Percentiles rank a stretch among this genome's conserved stretches.
Conservation (phyloP, 1,140 invertebrate genomes). For the Drosophila mojavensis region DNA sequence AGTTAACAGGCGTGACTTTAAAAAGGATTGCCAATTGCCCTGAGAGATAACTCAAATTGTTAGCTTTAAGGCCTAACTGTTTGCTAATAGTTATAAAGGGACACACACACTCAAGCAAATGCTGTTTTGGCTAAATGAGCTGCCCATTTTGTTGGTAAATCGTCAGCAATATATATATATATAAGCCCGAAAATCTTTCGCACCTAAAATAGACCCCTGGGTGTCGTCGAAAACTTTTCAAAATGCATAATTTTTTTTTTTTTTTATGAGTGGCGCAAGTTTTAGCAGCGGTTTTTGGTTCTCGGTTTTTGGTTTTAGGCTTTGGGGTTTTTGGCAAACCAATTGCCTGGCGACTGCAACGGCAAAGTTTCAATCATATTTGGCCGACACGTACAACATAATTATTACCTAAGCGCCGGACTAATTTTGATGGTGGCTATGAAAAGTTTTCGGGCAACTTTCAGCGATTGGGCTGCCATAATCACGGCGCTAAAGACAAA, state of each 20-base stretch:
- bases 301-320: slow-evolving; percentile 4
- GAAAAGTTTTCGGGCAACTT: slow-evolving; percentile 53
- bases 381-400: slow-evolving; percentile 47
- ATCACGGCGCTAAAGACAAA: slow-evolving; percentile 48
- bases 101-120: slow-evolving; percentile 9
- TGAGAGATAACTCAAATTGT: neutral
- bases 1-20: slow-evolving; percentile 22
- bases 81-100: no score
- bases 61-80: neutral
- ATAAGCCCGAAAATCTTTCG: slow-evolving; percentile 26
- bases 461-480: slow-evolving; percentile 56
- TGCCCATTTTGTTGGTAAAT: slow-evolving; percentile 42
- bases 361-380: slow-evolving; percentile 72
- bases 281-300: slow-evolving; percentile 21
- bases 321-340: slow-evolving; percentile 30
- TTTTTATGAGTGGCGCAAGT: slow-evolving; percentile 17
- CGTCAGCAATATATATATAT: slow-evolving; percentile 59
- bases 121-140: slow-evolving; percentile 5
- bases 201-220: slow-evolving; percentile 60
- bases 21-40: slow-evolving; percentile 10
- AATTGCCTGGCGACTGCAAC: slow-evolving; percentile 33
- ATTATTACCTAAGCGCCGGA: slow-evolving; percentile 41
- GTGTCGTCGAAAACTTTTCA: slow-evolving; percentile 65
- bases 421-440: slow-evolving; percentile 50
- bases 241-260: slow-evolving; percentile 56